A percentile compares a stretch with the other conserved stretches of the same genome.
Evolutionary conservation across 1,140 invertebrate genomes (phyloP).

Genomic region (Panagrolaimus sp.): DNA sequence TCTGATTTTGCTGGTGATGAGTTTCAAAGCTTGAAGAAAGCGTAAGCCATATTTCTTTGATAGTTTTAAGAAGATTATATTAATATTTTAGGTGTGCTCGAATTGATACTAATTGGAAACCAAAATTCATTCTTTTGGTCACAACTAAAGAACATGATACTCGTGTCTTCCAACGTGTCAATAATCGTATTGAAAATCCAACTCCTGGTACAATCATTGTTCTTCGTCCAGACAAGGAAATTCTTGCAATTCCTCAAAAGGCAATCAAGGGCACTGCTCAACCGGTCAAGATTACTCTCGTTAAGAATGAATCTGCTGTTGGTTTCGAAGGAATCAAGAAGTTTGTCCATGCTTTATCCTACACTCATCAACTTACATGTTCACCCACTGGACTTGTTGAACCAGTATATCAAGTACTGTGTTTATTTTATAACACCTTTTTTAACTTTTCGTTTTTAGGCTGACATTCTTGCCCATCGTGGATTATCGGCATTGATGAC

Average conservation of each 20-base stretch:
- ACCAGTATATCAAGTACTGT: slow-evolving; percentile 9
- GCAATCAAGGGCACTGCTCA: slow-evolving; percentile 11
- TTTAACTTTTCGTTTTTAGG: neutral
- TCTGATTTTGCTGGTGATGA: neutral
- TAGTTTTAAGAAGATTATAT: too few relatives aligned
- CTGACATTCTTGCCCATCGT: neutral
- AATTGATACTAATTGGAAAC: neutral
- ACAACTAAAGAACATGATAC: neutral
- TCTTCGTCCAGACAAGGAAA: neutral
- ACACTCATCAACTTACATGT: slow-evolving; percentile 1
- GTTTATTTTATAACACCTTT: too few relatives aligned
- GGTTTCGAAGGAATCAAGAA: neutral
- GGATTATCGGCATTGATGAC: neutral
- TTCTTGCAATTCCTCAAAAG: neutral
- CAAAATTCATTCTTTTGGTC: neutral
- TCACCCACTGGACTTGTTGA: neutral
- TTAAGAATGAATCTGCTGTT: neutral
- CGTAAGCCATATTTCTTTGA: too few relatives aligned
- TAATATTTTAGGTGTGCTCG: neutral
- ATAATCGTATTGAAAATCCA: neutral
- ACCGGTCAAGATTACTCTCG: neutral
- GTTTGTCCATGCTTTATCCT: neutral
- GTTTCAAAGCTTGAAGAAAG: neutral
- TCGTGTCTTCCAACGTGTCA: neutral
- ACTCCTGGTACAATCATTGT: neutral